phyloP scores from a whole-genome alignment of 1,140 invertebrate species.

The Zaprionus kolodkinae region DNA sequence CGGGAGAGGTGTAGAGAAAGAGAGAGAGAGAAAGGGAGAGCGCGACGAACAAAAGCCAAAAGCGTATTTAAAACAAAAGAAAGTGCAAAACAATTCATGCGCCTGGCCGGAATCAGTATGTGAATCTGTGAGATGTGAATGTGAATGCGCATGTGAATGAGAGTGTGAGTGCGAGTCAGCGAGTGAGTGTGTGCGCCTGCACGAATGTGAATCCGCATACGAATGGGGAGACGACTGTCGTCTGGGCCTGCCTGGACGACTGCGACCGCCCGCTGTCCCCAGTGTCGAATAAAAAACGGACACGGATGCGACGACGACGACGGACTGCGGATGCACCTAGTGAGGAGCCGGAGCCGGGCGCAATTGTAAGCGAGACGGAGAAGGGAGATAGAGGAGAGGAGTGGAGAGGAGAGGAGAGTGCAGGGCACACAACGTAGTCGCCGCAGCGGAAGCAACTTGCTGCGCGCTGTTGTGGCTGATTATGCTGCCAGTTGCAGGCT shows the following conservation, averaged over 20 bases:
- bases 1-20: background rate
- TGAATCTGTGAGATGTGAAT: constrained; percentile 17
- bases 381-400: background rate
- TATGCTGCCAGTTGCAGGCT: constrained; percentile 74
- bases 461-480: constrained; percentile 83
- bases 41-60: constrained; percentile 57
- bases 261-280: constrained; percentile 45
- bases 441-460: constrained; percentile 83
- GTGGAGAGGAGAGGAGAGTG: too few species aligned
- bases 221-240: constrained; percentile 21
- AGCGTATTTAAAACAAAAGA: constrained; percentile 79
- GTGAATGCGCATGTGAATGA: constrained; percentile 23
- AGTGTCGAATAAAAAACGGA: constrained; percentile 54
- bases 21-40: constrained; percentile 5
- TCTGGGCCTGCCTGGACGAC: constrained; percentile 25
- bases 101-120: constrained; percentile 49
- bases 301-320: constrained; percentile 23
- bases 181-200: constrained; percentile 16
- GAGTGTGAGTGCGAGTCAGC: background rate
- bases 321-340: constrained; percentile 66
- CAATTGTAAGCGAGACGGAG: constrained; percentile 23
- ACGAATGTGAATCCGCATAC: constrained; percentile 38
- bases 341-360: constrained; percentile 29
- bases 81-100: constrained; percentile 77
- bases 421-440: constrained; percentile 42